These are phyloP conservation scores for Tragopan temminckii DNA, from an alignment of 2,797 vertebrate species.

Conservation along the genomic window DNA sequence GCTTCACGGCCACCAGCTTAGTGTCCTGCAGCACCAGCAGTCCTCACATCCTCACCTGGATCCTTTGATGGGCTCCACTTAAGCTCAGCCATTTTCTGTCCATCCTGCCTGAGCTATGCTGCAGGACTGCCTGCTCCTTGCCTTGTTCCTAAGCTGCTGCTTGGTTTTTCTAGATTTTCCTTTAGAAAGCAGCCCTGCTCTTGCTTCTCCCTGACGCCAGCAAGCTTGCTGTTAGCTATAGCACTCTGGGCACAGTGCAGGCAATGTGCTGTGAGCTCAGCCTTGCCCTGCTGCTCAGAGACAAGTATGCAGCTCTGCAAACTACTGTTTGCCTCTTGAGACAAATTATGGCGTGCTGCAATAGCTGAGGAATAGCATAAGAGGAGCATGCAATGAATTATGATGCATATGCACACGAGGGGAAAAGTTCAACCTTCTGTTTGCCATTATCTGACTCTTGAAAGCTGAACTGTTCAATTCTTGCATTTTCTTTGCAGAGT, in stretches of 20 bases:
- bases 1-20: too few relatives aligned
- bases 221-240: not conserved
- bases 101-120: not conserved
- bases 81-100: not conserved
- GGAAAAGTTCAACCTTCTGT: conserved; percentile 79
- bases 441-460: conserved; percentile 75
- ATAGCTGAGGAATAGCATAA: conserved; percentile 65
- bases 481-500: conserved; percentile 42
- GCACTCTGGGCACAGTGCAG: not conserved
- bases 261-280: conserved; percentile 46
- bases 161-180: conserved; percentile 25
- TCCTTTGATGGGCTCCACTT: not conserved
- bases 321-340: conserved; percentile 75
- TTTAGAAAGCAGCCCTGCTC: conserved; percentile 35
- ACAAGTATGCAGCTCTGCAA: conserved; percentile 67
- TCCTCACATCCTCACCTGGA: not conserved
- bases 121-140: not conserved
- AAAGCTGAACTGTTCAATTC: conserved; percentile 67
- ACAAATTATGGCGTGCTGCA: conserved; percentile 63
- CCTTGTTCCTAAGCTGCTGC: not conserved
- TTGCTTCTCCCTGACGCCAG: not conserved
- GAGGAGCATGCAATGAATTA: conserved; percentile 74
- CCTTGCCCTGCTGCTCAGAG: conserved; percentile 10
- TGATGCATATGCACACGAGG: conserved; percentile 71
- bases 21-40: accelerated